Base-by-base conservation (phyloP, 2,888 invertebrate genomes). In the Carterocephalus palaemon region DNA sequence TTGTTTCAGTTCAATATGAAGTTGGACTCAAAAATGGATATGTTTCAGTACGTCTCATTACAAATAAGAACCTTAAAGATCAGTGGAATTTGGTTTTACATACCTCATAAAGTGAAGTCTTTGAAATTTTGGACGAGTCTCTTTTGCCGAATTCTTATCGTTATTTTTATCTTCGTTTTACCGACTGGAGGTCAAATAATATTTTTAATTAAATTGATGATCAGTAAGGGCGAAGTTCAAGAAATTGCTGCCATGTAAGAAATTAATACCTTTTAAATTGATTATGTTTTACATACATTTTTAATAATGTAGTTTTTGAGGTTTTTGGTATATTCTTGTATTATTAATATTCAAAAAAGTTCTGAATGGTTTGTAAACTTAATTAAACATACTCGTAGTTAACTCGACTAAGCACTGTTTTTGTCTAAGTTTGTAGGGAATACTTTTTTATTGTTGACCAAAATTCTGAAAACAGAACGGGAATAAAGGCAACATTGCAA, bases 211-310 rank as follows among this genome's bases (percentile, higher is more conserved):
- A 64, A 59, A 19, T 50, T 70, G 24, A 47, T 72, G 6, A 20
- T 49, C n/a, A 59, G 66, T 1, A 51, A 64, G 16, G 60, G 59
- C 23, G 61, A 70, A 42, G 62, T 78, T 47, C 66, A 71, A 41
- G 67, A 67, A 48, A 59, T 70, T 1, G 70, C 67, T 43, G 61
- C 66, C 2, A 64, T 66, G 77, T 78, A 56, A 70, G 76, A 69
- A 34, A 22, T 33, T 26, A 2, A 12, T 7, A 20, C 28, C 2
- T 33, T 20, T n/a, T n/a, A n/a, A n/a, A n/a, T n/a, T n/a, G n/a
- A n/a, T n/a, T n/a, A n/a, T n/a, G n/a, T n/a, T n/a, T n/a, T n/a
- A 26, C 10, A 26, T 12, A 1, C 6, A 26, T 26, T n/a, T n/a
- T n/a, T n/a, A n/a, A n/a, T n/a, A n/a, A n/a, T n/a, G n/a, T n/a